Conservation (phyloP, 2,888 invertebrate genomes). For the Tetragonula carbonaria region DNA sequence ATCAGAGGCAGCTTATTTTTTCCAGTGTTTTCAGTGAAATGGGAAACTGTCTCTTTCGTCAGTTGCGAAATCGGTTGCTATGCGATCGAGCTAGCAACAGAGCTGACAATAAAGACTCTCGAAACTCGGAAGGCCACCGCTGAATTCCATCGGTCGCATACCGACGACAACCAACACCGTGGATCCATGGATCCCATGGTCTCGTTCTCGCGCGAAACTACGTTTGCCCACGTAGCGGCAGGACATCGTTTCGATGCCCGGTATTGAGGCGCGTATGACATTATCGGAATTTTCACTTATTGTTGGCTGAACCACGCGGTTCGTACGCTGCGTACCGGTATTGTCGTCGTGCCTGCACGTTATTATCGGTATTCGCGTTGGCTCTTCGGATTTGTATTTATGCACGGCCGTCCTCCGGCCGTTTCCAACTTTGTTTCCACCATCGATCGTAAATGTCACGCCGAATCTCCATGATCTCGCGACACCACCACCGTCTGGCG, state of each 20-base stretch:
- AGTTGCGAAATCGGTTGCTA: too few relatives aligned
- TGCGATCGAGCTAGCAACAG: too few relatives aligned
- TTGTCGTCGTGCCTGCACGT: constrained; percentile 28
- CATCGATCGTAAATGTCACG: constrained; percentile 41
- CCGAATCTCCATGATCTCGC: constrained; percentile 13
- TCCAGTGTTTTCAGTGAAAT: too few relatives aligned
- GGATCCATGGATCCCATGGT: constrained; percentile 22
- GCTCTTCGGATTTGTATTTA: constrained; percentile 52
- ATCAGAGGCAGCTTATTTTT: too few relatives aligned
- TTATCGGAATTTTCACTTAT: constrained; percentile 65
- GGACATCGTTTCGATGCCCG: constrained; percentile 17
- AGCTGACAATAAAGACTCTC: not conserved
- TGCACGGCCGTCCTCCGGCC: constrained; percentile 5
- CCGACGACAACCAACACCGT: constrained; percentile 6
- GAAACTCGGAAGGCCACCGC: not conserved
- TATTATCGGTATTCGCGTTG: constrained; percentile 53
- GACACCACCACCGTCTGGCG: not conserved
- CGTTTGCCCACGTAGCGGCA: constrained; percentile 29
- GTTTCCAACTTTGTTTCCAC: constrained; percentile 44
- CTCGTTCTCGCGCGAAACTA: constrained; percentile 7
- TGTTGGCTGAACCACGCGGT: constrained; percentile 30
- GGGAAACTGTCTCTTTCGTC: too few relatives aligned
- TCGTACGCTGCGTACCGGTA: constrained; percentile 23
- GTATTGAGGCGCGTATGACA: constrained; percentile 49
- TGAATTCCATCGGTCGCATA: constrained; percentile 21